Conservation (phyloP, 1,140 invertebrate genomes). For the Sitodiplosis mosellana region DNA sequence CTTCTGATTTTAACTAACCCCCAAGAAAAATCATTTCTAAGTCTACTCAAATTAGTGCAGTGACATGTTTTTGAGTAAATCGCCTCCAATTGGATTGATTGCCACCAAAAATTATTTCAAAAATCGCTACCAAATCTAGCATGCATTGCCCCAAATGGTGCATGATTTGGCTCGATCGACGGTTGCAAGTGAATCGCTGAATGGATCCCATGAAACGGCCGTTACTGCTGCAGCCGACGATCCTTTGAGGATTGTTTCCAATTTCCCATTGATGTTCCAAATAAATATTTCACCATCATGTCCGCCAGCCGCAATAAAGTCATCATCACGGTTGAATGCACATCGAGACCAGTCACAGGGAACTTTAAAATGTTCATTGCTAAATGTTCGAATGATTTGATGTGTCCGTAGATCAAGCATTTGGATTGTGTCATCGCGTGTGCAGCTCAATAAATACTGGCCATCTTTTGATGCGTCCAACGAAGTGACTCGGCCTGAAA, state of each 20-base stretch:
- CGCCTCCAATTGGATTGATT: too few relatives aligned
- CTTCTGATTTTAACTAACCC: too few relatives aligned
- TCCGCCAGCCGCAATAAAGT: slow-evolving; percentile 76
- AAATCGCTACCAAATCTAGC: too few relatives aligned
- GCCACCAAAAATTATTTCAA: too few relatives aligned
- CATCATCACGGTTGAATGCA: slow-evolving; percentile 76
- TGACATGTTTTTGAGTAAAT: too few relatives aligned
- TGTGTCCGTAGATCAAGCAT: slow-evolving; percentile 88
- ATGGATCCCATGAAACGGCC: slow-evolving; percentile 82
- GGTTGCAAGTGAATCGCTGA: slow-evolving; percentile 63
- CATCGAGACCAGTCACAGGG: slow-evolving; percentile 87
- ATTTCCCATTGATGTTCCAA: slow-evolving; percentile 66
- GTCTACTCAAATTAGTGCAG: too few relatives aligned
- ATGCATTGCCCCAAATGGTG: slow-evolving; percentile 67
- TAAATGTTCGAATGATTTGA: slow-evolving; percentile 72
- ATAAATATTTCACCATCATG: slow-evolving; percentile 79
- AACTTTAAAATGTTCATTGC: slow-evolving; percentile 86
- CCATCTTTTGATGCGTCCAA: slow-evolving; percentile 82
- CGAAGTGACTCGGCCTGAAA: slow-evolving; percentile 89
- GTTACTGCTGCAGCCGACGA: slow-evolving; percentile 50
- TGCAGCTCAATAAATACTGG: slow-evolving; percentile 74
- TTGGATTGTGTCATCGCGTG: slow-evolving; percentile 86
- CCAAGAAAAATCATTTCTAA: too few relatives aligned
- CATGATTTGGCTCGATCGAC: slow-evolving; percentile 73
- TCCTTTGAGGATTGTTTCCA: slow-evolving; percentile 71